A percentile compares a stretch with the other conserved stretches of the same genome.
These are phyloP conservation scores for Monoplex corrugatus DNA, from an alignment of 2,888 invertebrate species.

Conservation along the genomic window DNA sequence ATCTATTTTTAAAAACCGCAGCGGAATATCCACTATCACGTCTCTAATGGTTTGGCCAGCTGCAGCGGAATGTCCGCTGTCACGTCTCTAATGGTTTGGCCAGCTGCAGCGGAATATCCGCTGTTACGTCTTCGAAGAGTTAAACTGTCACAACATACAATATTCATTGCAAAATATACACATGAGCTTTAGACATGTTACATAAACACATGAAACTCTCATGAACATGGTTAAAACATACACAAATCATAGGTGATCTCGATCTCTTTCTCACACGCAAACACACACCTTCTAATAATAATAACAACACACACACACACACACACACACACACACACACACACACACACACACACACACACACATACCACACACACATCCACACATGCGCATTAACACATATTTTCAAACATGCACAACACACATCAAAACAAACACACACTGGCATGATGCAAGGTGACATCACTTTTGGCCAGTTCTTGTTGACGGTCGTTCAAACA, in stretches of 20 bases:
- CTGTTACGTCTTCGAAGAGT: too few relatives aligned
- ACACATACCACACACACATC: constrained; percentile 30
- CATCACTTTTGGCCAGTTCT: constrained; percentile 58
- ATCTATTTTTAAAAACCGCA: too few relatives aligned
- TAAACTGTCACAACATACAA: too few relatives aligned
- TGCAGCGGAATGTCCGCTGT: too few relatives aligned
- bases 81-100: too few relatives aligned
- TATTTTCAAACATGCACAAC: neutral
- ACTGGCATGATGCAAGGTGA: neutral
- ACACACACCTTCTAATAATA: constrained; percentile 25
- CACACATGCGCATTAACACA: neutral
- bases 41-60: too few relatives aligned
- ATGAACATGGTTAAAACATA: neutral
- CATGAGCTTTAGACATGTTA: too few relatives aligned
- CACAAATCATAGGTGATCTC: neutral
- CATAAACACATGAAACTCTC: neutral
- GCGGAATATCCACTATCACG: too few relatives aligned
- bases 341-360: constrained; percentile 31
- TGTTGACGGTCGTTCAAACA: constrained; percentile 90
- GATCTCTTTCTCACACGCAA: neutral
- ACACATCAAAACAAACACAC: constrained; percentile 21
- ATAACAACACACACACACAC: neutral
- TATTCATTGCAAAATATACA: too few relatives aligned
- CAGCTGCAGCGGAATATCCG: too few relatives aligned
- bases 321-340: constrained; percentile 27